Percentiles rank a stretch among this genome's conserved stretches.
Evolutionary conservation across 2,888 invertebrate species (phyloP).

Genomic region (Amiota minor): DNA sequence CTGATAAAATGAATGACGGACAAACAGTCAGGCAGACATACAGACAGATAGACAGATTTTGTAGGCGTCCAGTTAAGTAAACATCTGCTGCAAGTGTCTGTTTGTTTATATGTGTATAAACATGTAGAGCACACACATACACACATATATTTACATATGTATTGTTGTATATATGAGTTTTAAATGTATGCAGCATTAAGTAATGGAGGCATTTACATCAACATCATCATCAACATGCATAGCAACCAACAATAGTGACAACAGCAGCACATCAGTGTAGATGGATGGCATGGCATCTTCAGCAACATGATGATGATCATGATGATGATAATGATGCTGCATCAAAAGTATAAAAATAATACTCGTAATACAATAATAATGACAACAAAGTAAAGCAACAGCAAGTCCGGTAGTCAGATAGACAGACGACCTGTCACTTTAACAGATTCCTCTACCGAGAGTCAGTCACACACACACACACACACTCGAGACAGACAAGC

Average conservation of each 20-base stretch:
- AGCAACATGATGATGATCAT: constrained; percentile 41
- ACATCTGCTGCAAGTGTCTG: constrained; percentile 17
- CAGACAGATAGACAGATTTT: neutral
- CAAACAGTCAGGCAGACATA: neutral
- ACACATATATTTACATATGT: neutral
- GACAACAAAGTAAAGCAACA: constrained; percentile 14
- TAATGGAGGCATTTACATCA: constrained; percentile 40
- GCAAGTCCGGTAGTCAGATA: constrained; percentile 1
- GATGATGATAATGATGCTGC: constrained; percentile 35
- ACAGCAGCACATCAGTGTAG: constrained; percentile 23
- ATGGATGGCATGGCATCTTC: constrained; percentile 46
- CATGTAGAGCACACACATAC: constrained; percentile 29
- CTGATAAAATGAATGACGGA: neutral
- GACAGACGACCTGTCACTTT: neutral
- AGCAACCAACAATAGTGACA: constrained; percentile 32
- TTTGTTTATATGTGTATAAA: constrained; percentile 4
- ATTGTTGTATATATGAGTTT: neutral
- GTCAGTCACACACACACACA: neutral
- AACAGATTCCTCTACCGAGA: neutral
- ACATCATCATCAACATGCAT: constrained; percentile 32
- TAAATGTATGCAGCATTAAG: neutral
- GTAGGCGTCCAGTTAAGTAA: constrained; percentile 2
- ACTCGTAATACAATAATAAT: constrained; percentile 3
- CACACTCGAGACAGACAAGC: neutral
- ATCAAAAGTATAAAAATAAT: constrained; percentile 52